These are phyloP conservation scores for Macropis europaea DNA, from an alignment of 2,888 invertebrate genomes.

Conservation along the genomic window DNA sequence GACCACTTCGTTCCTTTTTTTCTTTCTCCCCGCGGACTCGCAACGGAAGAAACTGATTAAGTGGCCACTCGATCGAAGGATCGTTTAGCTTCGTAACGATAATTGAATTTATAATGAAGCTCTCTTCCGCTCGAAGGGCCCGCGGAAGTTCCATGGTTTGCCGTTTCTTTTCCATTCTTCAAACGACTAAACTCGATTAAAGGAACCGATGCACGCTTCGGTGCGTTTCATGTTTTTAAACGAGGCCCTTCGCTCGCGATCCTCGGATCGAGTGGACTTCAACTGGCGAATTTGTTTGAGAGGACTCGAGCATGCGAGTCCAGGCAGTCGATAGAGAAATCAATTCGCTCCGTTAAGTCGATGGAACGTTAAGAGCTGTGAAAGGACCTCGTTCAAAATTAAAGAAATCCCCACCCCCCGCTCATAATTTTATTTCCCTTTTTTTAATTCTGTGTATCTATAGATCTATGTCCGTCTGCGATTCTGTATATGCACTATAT, in stretches of 20 bases:
- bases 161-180: constrained; percentile 2
- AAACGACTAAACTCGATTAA: constrained; percentile 24
- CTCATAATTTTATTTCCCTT: too few relatives aligned
- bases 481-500: too few relatives aligned
- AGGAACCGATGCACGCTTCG: background rate
- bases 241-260: background rate
- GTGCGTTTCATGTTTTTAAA: constrained; percentile 5
- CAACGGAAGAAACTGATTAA: constrained; percentile 32
- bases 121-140: background rate
- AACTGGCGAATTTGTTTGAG: background rate
- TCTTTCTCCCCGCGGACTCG: constrained; percentile 6
- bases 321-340: background rate
- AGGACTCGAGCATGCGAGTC: background rate
- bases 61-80: constrained; percentile 38
- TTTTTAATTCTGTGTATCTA: too few relatives aligned
- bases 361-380: background rate
- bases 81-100: constrained; percentile 22
- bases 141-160: constrained; percentile 6
- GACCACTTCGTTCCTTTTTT: constrained; percentile 23
- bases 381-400: too few relatives aligned
- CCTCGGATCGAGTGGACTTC: background rate
- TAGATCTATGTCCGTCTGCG: too few relatives aligned
- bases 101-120: constrained; percentile 37
- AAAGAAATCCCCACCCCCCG: too few relatives aligned
- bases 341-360: background rate